phyloP scores from a whole-genome alignment of 2,113 vertebrate genomes.

The Helogale parvula region DNA sequence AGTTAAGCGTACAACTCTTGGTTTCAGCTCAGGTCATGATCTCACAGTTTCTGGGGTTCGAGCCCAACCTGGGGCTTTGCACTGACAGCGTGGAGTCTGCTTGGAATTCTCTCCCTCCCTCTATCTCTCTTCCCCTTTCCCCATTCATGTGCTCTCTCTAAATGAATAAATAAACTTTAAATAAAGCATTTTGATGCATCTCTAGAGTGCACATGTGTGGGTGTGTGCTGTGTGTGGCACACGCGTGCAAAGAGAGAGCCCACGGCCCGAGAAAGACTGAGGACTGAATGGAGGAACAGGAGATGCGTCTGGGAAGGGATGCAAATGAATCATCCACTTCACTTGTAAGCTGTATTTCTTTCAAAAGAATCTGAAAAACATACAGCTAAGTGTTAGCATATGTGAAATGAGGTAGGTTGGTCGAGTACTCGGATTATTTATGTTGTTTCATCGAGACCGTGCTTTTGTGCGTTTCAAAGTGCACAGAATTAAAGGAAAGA shows the following conservation, averaged over 20 bases:
- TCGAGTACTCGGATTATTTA: neutral
- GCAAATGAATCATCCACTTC: neutral
- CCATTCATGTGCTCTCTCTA: too few species aligned
- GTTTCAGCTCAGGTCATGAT: too few species aligned
- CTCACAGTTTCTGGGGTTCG: too few species aligned
- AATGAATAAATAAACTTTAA: too few species aligned
- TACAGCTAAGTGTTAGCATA: neutral
- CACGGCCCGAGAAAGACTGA: neutral
- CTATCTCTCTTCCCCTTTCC: too few species aligned
- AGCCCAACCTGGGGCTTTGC: too few species aligned
- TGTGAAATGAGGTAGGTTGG: too few species aligned
- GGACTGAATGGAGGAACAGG: neutral
- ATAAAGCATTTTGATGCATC: neutral
- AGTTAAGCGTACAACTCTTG: too few species aligned
- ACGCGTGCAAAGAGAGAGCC: neutral
- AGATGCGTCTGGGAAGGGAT: too few species aligned
- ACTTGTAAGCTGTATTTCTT: neutral
- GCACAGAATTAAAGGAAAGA: neutral
- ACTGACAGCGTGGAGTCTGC: too few species aligned
- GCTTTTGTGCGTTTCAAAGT: neutral
- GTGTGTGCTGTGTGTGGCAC: too few species aligned
- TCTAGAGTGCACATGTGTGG: accelerated
- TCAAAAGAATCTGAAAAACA: neutral
- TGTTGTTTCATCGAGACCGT: neutral
- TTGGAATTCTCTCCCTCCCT: too few species aligned